Base-by-base conservation (phyloP, 2,797 vertebrate species). In the Antrozous pallidus region DNA sequence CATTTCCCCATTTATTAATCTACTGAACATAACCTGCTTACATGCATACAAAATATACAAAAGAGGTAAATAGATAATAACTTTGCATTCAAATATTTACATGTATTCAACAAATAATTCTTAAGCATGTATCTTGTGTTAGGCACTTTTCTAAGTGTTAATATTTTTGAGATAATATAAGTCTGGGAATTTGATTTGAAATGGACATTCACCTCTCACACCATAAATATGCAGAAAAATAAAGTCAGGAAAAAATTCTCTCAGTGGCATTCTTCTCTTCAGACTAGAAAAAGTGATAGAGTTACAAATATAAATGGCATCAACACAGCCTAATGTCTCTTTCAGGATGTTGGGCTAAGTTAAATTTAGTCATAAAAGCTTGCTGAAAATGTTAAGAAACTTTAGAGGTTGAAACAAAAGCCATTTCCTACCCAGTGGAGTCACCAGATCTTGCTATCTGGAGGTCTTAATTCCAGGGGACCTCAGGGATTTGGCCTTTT, bases 401-500 rank as follows among this genome's bases (percentile, higher is more conserved):
- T 87, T 70, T 81, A 49, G 71, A 78, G 58, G n/a, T 81, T 1
- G 26, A 58, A 71, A 92, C 63, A 56, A 70, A 90, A 79, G 65
- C 33, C 5, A 22, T 84, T 54, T 83, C 97, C 97, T 98, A 98
- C 98, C 99, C 71, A 98, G 97, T 7, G 95, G 42, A 63, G 97
- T 97, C 16, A 95, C 84, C 1, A n/a, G 86, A n/a, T 88, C 80
- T 71, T 94, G 85, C n/a, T 88, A 75, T 93, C 82, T 80, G 82
- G n/a, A 5, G 38, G 24, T 40, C 45, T 96, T 88, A 2, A 18
- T 84, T 42, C 26, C 94, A 40, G 91, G 38, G 51, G 94, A 54
- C 49, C 18, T 20, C 40, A 51, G 26, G 28, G 17, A 20, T 67
- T 70, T 95, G 92, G 69, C 51, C 51, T 85, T 89, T 80, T 47